Base-by-base conservation (phyloP, 2,888 invertebrate genomes). In the Drosophila melanosoma region DNA sequence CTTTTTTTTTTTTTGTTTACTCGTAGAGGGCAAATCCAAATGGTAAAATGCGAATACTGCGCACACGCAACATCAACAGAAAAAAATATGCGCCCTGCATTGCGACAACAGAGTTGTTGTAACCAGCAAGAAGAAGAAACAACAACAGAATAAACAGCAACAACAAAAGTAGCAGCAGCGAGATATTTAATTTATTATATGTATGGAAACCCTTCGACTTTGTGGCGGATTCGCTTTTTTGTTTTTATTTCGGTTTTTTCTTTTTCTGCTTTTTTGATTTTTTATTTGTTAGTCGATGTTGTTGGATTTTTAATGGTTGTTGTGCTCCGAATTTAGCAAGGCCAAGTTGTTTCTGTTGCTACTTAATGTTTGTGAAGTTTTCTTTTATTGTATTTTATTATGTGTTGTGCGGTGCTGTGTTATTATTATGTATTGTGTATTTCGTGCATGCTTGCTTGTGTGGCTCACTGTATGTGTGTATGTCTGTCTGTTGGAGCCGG, bases 321-420 rank as follows among this genome's bases (percentile, higher is more conserved):
- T 87, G 78, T 86, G 89, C 85, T 85, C 89, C 87, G 87, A 86
- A 86, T 89, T 86, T 79, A 87, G 85, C 85, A 85, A 85, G 90
- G 86, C 88, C 89, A 89, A 87, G 80, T 79, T 66, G 74, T 64
- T 76, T 54, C 38, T 77, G 76, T 20, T 65, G 69, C 33, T 79
- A 66, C 62, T 77, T 66, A 77, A 77, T 72, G 69, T 69, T 76
- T 89, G 85, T 89, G 76, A 86, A 87, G 89, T 86, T 86, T 86
- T 86, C 88, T 86, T 86, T 87, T 89, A 89, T 86, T 89, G 86
- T 86, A 79, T 79, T 87, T 87, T 87, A 87, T 89, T 86, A 85
- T 86, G 88, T 85, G 79, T 49, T 81, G 69, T 75, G 68, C 49
- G 69, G 72, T 76, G 67, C 70, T 81, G 75, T 78, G 60, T 69